These are phyloP conservation scores for Notothenia coriiceps DNA, from an alignment of 2,113 vertebrate species.

Conservation along the genomic window DNA sequence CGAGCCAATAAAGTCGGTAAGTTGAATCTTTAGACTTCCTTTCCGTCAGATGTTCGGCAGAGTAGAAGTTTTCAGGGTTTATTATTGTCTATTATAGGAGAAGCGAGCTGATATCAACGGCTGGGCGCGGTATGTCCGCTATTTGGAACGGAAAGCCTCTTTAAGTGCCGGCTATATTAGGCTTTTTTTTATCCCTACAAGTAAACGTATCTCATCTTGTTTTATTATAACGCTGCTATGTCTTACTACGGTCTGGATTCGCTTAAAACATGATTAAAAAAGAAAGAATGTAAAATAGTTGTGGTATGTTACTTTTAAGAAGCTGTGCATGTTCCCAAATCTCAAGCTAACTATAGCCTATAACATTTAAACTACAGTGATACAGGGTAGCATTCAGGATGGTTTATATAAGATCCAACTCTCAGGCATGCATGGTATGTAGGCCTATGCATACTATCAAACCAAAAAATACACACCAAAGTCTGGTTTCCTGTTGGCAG, in stretches of 20 bases:
- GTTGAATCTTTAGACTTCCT: neutral
- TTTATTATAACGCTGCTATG: neutral
- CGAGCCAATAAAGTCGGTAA: constrained; percentile 47
- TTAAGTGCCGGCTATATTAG: accelerated
- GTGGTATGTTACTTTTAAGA: neutral
- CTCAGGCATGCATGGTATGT: neutral
- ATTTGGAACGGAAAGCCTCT: neutral
- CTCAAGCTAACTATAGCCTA: neutral
- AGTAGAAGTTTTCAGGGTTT: accelerated
- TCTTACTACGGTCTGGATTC: neutral
- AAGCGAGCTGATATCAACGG: neutral
- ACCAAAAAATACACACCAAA: constrained; percentile 3
- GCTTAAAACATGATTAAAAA: neutral
- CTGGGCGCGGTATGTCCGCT: constrained; percentile 62
- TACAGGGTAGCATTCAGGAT: too few species aligned
- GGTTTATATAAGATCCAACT: neutral
- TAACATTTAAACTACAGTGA: too few species aligned
- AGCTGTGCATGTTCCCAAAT: neutral
- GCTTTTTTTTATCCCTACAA: neutral
- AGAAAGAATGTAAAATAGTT: neutral
- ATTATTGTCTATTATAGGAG: neutral
- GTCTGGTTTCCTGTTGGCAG: constrained; percentile 43
- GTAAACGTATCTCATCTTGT: accelerated
- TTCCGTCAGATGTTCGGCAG: accelerated
- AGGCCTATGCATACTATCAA: neutral